Base-by-base conservation (phyloP, 2,888 invertebrate species). In the Phengaris alcon region DNA sequence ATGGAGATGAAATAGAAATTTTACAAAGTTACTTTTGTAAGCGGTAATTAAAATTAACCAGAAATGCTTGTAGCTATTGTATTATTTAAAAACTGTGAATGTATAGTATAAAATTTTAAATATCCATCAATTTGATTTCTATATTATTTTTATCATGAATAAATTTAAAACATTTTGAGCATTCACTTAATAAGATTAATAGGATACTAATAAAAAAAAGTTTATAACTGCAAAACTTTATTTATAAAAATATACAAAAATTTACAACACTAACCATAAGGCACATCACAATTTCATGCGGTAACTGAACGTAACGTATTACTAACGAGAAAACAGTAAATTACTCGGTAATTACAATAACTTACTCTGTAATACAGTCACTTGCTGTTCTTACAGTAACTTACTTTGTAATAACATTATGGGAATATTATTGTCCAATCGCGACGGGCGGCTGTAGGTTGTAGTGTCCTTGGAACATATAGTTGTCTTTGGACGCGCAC, bases 401-500 rank as follows among this genome's bases (percentile, higher is more conserved):
- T 74, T 74, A 75, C 52, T 57, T 70, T 55, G 54, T 72, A 57
- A 48, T 74, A 68, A 72, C 73, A 73, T 46, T 73, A 59, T 52
- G 73, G 48, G 68, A 46, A 64, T 57, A 52, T 82, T 84, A 93
- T 81, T 93, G 93, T 80, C 94, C 91, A 76, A 94, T 85, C 69
- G 93, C 93, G 73, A 94, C 86, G 2, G 93, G 90, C 9, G 92
- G 90, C 82, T 91, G 92, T 77, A 93, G 84, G 79, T 90, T 92
- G 77, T 93, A 93, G 82, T 94, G 93, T 82, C 93, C 93, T 81
- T 93, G 94, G 79, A 94, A 93, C 82, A 93, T 85, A 79, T 93
- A 94, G 80, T 92, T 93, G 69, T 94, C 93, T 77, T 93, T 93
- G 6, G 90, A 81, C 9, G 91, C 91, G 74, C 94, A 94, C 83